These are phyloP conservation scores for Notocelia uddmanniana DNA, from an alignment of 2,888 invertebrate species.

Conservation along the genomic window DNA sequence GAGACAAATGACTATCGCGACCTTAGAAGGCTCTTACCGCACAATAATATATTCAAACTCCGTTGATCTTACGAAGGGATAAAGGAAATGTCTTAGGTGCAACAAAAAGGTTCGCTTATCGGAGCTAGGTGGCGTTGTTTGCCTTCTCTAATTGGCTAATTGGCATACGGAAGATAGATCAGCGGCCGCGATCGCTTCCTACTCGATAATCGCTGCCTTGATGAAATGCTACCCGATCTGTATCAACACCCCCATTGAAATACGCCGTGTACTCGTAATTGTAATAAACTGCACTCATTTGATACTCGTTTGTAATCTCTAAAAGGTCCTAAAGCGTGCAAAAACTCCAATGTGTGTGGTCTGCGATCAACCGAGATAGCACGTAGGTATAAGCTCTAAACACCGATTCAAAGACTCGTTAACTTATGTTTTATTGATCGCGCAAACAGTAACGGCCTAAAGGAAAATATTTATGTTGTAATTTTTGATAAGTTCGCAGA, in stretches of 20 bases:
- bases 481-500: conserved; percentile 41
- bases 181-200: conserved; percentile 79
- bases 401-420: conserved; percentile 24
- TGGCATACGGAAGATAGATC: conserved; percentile 82
- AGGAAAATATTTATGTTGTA: conserved; percentile 41
- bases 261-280: conserved; percentile 68
- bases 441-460: conserved; percentile 13
- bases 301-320: conserved; percentile 46
- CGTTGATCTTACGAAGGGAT: conserved; percentile 52
- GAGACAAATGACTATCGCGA: conserved; percentile 58
- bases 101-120: conserved; percentile 69
- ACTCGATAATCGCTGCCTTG: conserved; percentile 73
- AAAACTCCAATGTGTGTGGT: conserved; percentile 70
- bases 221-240: conserved; percentile 78
- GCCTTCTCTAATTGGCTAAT: conserved; percentile 84
- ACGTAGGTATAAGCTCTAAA: conserved; percentile 4
- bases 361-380: conserved; percentile 56
- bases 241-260: conserved; percentile 78
- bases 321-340: conserved; percentile 59
- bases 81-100: conserved; percentile 57
- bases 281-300: conserved; percentile 59
- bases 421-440: conserved; percentile 44
- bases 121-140: conserved; percentile 68
- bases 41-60: conserved; percentile 49
- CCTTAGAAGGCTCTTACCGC: conserved; percentile 45